Conservation (phyloP, 2,113 vertebrate genomes). For the Hippocampus guttulatus region DNA sequence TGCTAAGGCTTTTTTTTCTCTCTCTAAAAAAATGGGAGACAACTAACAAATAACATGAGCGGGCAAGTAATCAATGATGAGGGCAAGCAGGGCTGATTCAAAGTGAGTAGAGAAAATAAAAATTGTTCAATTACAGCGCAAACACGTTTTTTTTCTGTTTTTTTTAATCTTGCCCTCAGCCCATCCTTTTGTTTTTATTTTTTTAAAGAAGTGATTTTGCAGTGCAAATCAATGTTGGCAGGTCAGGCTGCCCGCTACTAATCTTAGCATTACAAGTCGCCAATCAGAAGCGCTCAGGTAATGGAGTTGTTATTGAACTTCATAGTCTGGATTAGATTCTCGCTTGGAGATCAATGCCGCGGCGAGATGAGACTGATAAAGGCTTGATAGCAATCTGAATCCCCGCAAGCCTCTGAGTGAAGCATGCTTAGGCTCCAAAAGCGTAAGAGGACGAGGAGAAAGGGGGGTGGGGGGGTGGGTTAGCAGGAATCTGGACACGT, state of each 20-base stretch:
- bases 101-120: conserved; percentile 80
- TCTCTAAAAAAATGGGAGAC: neutral
- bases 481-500: conserved; percentile 45
- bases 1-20: neutral
- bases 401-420: conserved; percentile 84
- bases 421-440: conserved; percentile 77
- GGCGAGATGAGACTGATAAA: conserved; percentile 98
- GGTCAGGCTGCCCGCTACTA: conserved; percentile 95
- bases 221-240: conserved; percentile 99
- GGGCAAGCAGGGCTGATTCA: conserved; percentile 67
- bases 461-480: conserved; percentile 26
- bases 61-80: conserved; percentile 88
- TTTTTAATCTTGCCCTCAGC: neutral
- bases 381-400: conserved; percentile 97
- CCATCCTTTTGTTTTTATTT: conserved; percentile 71
- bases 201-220: conserved; percentile 95
- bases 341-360: conserved; percentile 94
- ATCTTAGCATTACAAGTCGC: conserved; percentile 97
- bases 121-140: conserved; percentile 94
- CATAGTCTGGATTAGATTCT: conserved; percentile 99
- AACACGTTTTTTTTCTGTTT: conserved; percentile 84
- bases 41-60: conserved; percentile 76
- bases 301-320: conserved; percentile 99
- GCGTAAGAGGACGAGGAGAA: conserved; percentile 37
- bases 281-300: conserved; percentile 96